phyloP scores from a whole-genome alignment of 2,888 invertebrate genomes.

The Thumatha senex region DNA sequence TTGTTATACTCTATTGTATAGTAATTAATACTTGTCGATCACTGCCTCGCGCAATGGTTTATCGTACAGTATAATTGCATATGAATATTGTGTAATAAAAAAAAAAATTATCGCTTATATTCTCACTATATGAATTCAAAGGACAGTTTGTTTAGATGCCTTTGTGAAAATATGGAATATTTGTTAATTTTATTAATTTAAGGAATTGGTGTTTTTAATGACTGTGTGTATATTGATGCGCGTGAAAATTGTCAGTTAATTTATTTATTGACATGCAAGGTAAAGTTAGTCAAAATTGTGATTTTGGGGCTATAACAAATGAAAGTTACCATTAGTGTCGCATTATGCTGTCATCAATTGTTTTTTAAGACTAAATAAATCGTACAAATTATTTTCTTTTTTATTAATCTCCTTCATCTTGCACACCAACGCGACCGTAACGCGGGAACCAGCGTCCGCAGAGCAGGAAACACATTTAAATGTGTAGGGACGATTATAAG shows the following conservation, averaged over 20 bases:
- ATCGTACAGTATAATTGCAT: neutral
- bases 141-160: constrained; percentile 2
- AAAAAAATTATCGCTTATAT: constrained; percentile 24
- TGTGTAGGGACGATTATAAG: too few species aligned
- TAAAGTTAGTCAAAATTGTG: constrained; percentile 67
- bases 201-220: neutral
- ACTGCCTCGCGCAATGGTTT: too few species aligned
- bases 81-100: constrained; percentile 12
- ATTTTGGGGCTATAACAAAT: constrained; percentile 62
- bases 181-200: constrained; percentile 4
- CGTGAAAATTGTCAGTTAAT: constrained; percentile 26
- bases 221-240: constrained; percentile 22
- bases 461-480: too few species aligned
- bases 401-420: neutral
- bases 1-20: too few species aligned
- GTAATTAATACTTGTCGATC: too few species aligned
- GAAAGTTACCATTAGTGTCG: constrained; percentile 76
- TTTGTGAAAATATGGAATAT: neutral
- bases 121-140: constrained; percentile 11
- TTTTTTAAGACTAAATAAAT: constrained; percentile 81
- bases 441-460: too few species aligned
- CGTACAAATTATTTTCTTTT: constrained; percentile 61
- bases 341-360: constrained; percentile 69
- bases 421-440: too few species aligned
- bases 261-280: constrained; percentile 46